Base-by-base conservation (phyloP, 1,140 invertebrate species). In the Drosophila baimaii region DNA sequence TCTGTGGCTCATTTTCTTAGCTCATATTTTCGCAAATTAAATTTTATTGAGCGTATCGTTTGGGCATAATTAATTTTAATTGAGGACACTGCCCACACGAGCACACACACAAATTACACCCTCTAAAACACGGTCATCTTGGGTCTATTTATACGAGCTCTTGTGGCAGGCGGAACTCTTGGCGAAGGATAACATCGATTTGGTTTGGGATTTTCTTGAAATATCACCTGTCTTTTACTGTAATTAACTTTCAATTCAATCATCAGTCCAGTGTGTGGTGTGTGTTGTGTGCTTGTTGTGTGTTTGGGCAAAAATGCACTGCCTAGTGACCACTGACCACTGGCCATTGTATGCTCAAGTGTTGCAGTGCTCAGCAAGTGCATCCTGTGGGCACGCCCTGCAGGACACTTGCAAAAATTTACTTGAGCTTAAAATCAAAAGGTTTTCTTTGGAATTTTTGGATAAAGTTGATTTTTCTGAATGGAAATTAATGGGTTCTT, bases 11-110 rank as follows among this genome's bases (percentile, higher is more conserved):
- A 77, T 82, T 83, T 86, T 86, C 82, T 83, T 86, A 77, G 81
- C 72, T 88, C 83, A 85, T 85, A 90, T 81, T 85, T 85, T 90
- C 74, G 71, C 64, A 90, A 90, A 90, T 90, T 86, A 86, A 90
- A 90, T 90, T 90, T 90, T 90, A 90, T 90, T 90, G 82, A 80
- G 86, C 86, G 86, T 90, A 90, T 90, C 86, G 88, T 74, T 90
- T 86, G 88, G 88, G 88, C 77, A 89, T 90, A 90, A 90, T 90
- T 90, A 90, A 90, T 82, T 90, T 90, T 90, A 90, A 90, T 90
- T 90, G 86, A 90, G 86, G 86, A 86, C 86, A 76, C 58, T 63
- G 19, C 54, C 73, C 49, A 61, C 55, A 64, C 51, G 63, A 4
- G 19, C 23, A 9, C n/a, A 69, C 46, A 52, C 33, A 57, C 54